Conservation (phyloP, 1,140 invertebrate species). For the Macrobrachium rosenbergii region DNA sequence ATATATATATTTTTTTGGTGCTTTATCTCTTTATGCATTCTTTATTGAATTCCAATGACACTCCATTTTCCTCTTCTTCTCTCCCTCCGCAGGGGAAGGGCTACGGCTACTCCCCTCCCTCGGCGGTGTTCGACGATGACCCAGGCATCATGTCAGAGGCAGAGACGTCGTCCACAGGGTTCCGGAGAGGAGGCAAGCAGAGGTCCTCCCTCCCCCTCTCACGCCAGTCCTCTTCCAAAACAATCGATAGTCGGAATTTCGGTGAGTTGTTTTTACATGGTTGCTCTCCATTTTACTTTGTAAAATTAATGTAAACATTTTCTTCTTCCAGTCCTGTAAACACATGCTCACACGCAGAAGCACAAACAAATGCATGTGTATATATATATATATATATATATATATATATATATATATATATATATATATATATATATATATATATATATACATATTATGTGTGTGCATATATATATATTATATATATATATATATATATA, state of each 20-base stretch:
- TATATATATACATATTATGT: neutral
- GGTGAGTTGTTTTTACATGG: conserved; percentile 30
- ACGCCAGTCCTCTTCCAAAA: conserved; percentile 82
- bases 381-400: conserved; percentile 22
- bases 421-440: neutral
- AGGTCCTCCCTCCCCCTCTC: conserved; percentile 93
- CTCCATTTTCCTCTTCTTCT: neutral
- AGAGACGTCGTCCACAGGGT: conserved; percentile 90
- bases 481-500: too few species aligned
- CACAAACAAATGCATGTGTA: neutral
- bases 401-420: conserved; percentile 16
- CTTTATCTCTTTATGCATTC: neutral
- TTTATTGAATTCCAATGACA: neutral
- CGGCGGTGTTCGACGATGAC: conserved; percentile 82
- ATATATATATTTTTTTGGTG: too few species aligned
- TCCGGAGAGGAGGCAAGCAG: conserved; percentile 90
- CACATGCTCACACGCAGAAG: neutral
- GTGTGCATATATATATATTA: neutral
- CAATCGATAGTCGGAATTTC: conserved; percentile 39
- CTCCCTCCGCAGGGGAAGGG: conserved; percentile 45
- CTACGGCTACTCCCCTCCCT: conserved; percentile 46
- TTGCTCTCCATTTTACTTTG: neutral
- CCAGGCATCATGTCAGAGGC: conserved; percentile 98
- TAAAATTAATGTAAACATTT: too few species aligned
- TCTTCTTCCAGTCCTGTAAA: neutral